Percentiles rank a stretch among this genome's conserved stretches.
Conservation (phyloP, 2,113 vertebrate genomes). For the Bostrychus sinensis region DNA sequence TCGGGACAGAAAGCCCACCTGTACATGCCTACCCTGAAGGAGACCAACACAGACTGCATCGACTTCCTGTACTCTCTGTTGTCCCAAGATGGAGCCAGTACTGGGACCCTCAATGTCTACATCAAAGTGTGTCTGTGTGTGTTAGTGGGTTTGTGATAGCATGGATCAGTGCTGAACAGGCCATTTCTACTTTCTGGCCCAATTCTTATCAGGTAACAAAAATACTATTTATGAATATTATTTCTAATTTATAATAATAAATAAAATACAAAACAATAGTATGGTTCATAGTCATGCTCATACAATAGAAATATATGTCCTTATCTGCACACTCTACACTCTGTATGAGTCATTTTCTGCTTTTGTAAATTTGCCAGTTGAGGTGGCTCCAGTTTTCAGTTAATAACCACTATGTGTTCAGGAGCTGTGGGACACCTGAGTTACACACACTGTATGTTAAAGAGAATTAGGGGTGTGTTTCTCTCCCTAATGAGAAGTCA, state of each 20-base stretch:
- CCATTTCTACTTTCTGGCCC: conserved; percentile 98
- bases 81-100: conserved; percentile 89
- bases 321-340: no score
- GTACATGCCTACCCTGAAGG: conserved; percentile 91
- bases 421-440: no score
- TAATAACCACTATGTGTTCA: no score
- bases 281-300: no score
- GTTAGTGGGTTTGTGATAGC: conserved; percentile 31
- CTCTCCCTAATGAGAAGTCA: not conserved
- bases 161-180: conserved; percentile 95
- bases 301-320: no score
- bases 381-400: no score
- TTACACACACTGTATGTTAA: not conserved
- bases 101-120: conserved; percentile 92
- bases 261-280: no score
- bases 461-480: not conserved
- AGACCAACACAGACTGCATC: conserved; percentile 96
- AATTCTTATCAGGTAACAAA: conserved; percentile 93
- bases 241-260: no score
- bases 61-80: conserved; percentile 96
- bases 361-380: no score
- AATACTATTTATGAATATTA: no score
- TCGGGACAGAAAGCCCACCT: conserved; percentile 96
- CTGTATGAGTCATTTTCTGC: no score
- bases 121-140: conserved; percentile 80